phyloP scores from a whole-genome alignment of 2,797 vertebrate genomes.

The Leucoraja ocellata region DNA sequence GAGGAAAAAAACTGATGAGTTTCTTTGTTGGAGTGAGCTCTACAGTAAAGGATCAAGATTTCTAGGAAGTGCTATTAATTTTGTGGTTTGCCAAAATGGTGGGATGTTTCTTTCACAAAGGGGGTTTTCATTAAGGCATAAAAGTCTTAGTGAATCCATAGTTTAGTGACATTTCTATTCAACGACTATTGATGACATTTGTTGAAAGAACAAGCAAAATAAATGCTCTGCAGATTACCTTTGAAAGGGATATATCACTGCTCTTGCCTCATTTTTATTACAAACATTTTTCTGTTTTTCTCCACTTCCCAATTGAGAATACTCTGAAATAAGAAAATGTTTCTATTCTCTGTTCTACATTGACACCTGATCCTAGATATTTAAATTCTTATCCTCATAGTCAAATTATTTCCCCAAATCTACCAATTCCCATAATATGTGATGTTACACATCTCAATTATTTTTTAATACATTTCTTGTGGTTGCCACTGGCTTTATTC shows the following conservation, averaged over 20 bases:
- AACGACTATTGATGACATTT: not conserved
- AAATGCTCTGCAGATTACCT: not conserved
- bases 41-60: not conserved
- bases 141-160: not conserved
- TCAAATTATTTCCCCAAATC: too few species aligned
- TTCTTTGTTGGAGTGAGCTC: slow-evolving; percentile 1
- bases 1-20: not conserved
- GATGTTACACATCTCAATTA: too few species aligned
- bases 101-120: not conserved
- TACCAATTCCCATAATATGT: too few species aligned
- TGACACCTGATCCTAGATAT: too few species aligned
- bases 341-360: not conserved
- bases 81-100: not conserved
- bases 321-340: not conserved
- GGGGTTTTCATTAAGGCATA: not conserved
- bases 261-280: not conserved
- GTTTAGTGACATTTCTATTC: not conserved
- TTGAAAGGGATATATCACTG: not conserved
- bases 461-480: too few species aligned
- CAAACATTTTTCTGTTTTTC: not conserved
- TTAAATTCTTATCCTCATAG: too few species aligned
- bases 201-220: not conserved
- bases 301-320: not conserved
- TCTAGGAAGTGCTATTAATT: not conserved
- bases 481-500: too few species aligned